Conservation (phyloP, 2,797 vertebrate species). For the Acipenser transmontanus region DNA sequence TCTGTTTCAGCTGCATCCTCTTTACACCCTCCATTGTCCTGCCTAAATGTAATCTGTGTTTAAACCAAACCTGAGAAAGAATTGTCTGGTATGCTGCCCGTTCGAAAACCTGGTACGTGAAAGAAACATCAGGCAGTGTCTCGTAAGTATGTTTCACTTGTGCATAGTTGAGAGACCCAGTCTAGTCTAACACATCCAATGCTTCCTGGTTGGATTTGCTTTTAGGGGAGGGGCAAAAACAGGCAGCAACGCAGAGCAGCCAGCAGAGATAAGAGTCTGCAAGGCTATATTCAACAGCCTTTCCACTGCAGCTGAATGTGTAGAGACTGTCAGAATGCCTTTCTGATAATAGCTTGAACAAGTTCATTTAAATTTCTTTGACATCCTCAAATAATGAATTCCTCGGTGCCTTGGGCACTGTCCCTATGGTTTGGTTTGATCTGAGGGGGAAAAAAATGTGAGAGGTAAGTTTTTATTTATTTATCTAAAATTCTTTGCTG, state of each 20-base stretch:
- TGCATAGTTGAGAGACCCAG: conserved; percentile 28
- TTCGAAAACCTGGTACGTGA: neutral
- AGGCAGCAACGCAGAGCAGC: conserved; percentile 48
- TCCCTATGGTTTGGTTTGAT: conserved; percentile 46
- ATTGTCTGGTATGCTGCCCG: neutral
- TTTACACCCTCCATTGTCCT: neutral
- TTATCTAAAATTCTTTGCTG: conserved; percentile 1
- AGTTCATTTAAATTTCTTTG: conserved; percentile 25
- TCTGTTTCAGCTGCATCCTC: neutral
- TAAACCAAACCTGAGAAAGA: neutral
- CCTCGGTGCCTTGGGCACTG: conserved; percentile 49
- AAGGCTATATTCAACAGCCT: conserved; percentile 34
- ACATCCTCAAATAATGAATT: conserved; percentile 33
- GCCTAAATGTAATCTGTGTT: conserved; percentile 3
- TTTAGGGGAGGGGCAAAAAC: conserved; percentile 45
- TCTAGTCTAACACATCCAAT: conserved; percentile 39
- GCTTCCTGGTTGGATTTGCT: conserved; percentile 54
- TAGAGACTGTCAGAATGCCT: conserved; percentile 41
- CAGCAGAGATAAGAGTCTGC: conserved; percentile 46
- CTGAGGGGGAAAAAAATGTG: conserved; percentile 51
- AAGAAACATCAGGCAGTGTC: neutral
- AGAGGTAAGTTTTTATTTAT: conserved; percentile 50
- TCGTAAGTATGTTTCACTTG: conserved; percentile 8
- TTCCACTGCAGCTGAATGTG: conserved; percentile 43
- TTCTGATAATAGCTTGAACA: conserved; percentile 40